phyloP scores from a whole-genome alignment of 2,797 vertebrate genomes.

The Emys orbicularis region DNA sequence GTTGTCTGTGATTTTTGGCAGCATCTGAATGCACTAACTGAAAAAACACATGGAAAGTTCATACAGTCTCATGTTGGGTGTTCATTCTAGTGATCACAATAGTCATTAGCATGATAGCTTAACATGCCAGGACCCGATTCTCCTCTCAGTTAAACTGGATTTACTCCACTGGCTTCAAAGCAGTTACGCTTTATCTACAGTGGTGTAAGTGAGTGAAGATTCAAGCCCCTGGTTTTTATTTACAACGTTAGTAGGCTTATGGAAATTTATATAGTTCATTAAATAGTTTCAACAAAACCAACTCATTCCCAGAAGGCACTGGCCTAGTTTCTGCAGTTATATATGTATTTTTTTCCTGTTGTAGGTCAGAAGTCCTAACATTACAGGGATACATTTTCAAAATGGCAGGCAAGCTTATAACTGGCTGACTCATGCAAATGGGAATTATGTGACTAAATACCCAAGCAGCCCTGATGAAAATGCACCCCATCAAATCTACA shows the following conservation, averaged over 20 bases:
- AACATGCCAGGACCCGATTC: conserved; percentile 18
- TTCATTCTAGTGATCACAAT: conserved; percentile 59
- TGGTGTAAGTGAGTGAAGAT: neutral
- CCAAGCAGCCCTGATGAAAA: rapidly evolving
- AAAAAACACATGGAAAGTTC: conserved; percentile 22
- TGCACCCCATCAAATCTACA: neutral
- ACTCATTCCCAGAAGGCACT: neutral
- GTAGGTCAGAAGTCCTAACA: neutral
- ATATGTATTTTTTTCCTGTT: neutral
- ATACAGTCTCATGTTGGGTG: conserved; percentile 30
- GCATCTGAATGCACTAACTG: conserved; percentile 53
- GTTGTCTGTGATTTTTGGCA: conserved; percentile 54
- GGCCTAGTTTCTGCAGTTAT: neutral
- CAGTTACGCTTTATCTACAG: rapidly evolving
- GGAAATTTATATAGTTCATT: neutral
- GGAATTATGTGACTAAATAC: neutral
- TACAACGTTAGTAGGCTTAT: neutral
- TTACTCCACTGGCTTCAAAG: neutral
- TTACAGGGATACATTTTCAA: neutral
- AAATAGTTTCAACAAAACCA: neutral
- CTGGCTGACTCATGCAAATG: neutral
- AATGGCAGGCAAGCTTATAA: neutral
- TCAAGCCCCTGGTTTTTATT: rapidly evolving
- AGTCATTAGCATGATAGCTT: neutral
- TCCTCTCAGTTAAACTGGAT: neutral